Base-by-base conservation (phyloP, 2,888 invertebrate genomes). In the Eutolmus rufibarbis region DNA sequence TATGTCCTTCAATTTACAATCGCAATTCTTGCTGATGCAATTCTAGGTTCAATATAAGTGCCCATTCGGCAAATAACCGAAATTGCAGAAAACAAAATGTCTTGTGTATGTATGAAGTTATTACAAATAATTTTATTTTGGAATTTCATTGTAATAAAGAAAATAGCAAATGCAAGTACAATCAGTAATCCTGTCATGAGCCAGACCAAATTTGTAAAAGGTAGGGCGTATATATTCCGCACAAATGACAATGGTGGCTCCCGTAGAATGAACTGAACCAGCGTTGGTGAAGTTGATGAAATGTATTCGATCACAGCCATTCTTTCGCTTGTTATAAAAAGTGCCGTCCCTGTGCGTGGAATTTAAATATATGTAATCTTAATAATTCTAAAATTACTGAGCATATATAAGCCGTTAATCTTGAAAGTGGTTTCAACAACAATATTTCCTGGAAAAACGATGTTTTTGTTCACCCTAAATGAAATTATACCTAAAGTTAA, bases 1-100 rank as follows among this genome's bases (percentile, higher is more conserved):
- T 82, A 82, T 28, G 2, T 34, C 43, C 16, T 78, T 23, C 12
- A 78, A 87, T 51, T 46, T 34, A n/a, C 28, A 74, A 5, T 88
- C n/a, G 89, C 85, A 46, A 90, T 89, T 23, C 89, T 87, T 86
- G 93, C 93, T 4, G 93, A 91, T 74, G 90, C 78, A 66, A 91
- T 91, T 56, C 89, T 90, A 12, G 95, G 95, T 89, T 94, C 93
- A 23, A 93, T 89, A 0, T 93, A 92, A 31, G 94, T 93, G 0
- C 95, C 95, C 91, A 95, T 95, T 89, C 95, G 95, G 43, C 95
- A 92, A 0, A 95, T 92, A 0, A 94, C 95, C 3, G 94, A 94
- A 1, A 95, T 93, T 7, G 94, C 93, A 31, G 95, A 89, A 57
- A 95, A 93, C 1, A 93, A 90, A 0, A 94, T 93, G 88, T 95